A percentile compares a stretch with the other conserved stretches of the same genome.
These are phyloP conservation scores for Leptestheria dahalacensis DNA, from an alignment of 1,140 invertebrate species.

Conservation along the genomic window DNA sequence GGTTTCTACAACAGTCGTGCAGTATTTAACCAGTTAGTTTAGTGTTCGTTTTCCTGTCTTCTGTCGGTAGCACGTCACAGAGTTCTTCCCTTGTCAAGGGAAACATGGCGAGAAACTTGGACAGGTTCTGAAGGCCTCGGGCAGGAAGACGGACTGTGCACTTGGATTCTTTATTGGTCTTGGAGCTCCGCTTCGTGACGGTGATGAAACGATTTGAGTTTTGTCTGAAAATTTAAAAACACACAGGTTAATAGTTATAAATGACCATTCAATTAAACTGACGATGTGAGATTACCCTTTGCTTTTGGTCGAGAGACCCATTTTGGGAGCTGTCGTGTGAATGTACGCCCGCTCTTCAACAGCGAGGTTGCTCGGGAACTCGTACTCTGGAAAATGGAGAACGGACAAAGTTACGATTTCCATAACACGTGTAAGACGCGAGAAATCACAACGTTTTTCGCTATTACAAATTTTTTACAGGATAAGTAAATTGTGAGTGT, in stretches of 20 bases:
- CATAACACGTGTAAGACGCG: not conserved
- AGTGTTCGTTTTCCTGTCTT: not conserved
- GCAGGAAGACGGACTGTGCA: not conserved
- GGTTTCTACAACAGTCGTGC: not conserved
- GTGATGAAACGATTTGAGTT: not conserved
- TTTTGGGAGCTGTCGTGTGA: conserved; percentile 2
- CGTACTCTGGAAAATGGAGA: not conserved
- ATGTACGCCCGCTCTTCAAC: conserved; percentile 12
- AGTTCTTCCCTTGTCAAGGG: conserved; percentile 9
- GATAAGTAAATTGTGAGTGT: not conserved
- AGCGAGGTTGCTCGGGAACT: not conserved
- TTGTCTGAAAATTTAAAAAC: not conserved
- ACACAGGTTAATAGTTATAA: not conserved
- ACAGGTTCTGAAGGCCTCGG: not conserved
- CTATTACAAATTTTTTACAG: not conserved
- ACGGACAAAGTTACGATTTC: not conserved
- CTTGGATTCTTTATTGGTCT: not conserved
- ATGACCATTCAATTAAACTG: not conserved
- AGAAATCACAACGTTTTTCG: not conserved
- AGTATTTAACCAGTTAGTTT: not conserved
- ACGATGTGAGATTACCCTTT: conserved; percentile 1
- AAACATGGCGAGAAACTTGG: not conserved
- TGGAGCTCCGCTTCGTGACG: not conserved
- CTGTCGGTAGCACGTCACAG: not conserved
- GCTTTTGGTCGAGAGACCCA: conserved; percentile 11